Base-by-base conservation (phyloP, 2,113 vertebrate species). In the Rhinoptilus africanus region DNA sequence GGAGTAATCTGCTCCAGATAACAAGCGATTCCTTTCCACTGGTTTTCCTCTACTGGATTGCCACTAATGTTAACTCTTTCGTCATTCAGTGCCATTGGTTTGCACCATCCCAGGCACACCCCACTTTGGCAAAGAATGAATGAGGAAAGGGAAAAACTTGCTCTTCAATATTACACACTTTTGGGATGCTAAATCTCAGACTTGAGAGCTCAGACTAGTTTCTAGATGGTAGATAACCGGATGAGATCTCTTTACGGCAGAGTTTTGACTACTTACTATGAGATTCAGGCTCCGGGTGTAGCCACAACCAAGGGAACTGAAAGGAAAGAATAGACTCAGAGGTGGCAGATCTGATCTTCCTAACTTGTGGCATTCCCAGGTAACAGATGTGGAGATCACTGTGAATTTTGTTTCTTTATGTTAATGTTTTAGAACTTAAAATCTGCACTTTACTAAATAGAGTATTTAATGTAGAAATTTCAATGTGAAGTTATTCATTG, bases 1-100 rank as follows among this genome's bases (percentile, higher is more conserved):
- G 90, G 95, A 96, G 82, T 92, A 67, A 21, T 62, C 84, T 90
- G 54, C 73, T 90, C 86, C 68, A 79, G 77, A 86, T 90, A 96
- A 67, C 57, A 76, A 95, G 92, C 81, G 66, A 59, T 74, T 30
- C 60, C 43, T 92, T 12, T 91, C 60, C 37, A 69, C 76, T 93
- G 62, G 12, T 88, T 96, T 95, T 88, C 32, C 62, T 93, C 74
- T 54, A 27, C 43, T 18, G 60, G 80, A 72, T 12, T 94, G 89
- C 72, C 87, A 89, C 45, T 4, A 5, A 7, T 45, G 16, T 66
- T 92, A 92, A 96, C 68, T 84, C 35, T 72, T 94, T 83, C 7
- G 4, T 86, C 64, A 76, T 4, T 75, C 91, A 75, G 22, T 88
- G 64, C 82, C 77, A 91, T 78, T 96, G 92, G 74, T 96, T 96